phyloP scores from a whole-genome alignment of 2,888 invertebrate species.

The Meiosimyza platycephala region DNA sequence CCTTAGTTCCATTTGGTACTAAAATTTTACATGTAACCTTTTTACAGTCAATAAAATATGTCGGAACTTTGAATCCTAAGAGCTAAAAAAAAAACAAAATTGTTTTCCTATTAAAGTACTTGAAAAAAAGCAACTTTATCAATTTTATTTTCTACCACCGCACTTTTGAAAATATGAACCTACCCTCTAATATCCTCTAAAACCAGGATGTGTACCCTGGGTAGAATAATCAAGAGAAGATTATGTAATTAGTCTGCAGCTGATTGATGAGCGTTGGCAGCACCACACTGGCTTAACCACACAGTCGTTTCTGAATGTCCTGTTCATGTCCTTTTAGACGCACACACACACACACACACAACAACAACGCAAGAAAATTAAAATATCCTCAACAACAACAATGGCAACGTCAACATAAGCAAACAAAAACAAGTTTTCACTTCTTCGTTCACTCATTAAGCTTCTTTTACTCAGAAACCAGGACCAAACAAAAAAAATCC shows the following conservation, averaged over 20 bases:
- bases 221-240: constrained; percentile 66
- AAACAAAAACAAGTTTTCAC: constrained; percentile 39
- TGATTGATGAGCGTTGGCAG: constrained; percentile 65
- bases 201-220: neutral
- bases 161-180: no score
- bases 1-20: no score
- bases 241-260: constrained; percentile 68
- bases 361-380: constrained; percentile 31
- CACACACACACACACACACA: constrained; percentile 7
- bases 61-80: no score
- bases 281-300: constrained; percentile 9
- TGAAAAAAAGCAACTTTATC: no score
- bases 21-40: no score
- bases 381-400: constrained; percentile 27
- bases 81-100: no score
- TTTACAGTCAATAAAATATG: no score
- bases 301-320: constrained; percentile 5
- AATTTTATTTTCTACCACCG: no score
- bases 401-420: constrained; percentile 29
- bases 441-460: neutral
- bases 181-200: no score
- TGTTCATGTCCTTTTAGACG: constrained; percentile 22
- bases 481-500: no score
- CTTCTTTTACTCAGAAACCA: neutral
- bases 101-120: no score